These are phyloP conservation scores for Sternarchorhynchus goeldii DNA, from an alignment of 2,797 vertebrate species.

Conservation along the genomic window DNA sequence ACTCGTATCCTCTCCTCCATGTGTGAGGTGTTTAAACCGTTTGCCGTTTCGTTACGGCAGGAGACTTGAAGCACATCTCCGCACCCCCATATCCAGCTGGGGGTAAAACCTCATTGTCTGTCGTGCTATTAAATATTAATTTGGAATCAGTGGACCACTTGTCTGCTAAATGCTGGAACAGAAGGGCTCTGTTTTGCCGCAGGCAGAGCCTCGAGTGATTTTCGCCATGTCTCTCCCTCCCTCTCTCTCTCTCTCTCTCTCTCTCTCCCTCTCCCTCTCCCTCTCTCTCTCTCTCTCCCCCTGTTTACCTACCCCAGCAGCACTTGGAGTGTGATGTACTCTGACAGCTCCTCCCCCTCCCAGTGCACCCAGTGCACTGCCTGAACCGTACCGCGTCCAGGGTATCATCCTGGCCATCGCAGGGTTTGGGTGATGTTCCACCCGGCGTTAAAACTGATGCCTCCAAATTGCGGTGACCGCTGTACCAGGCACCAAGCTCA, in stretches of 20 bases:
- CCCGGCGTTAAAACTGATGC: not conserved
- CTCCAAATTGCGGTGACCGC: conserved; percentile 4
- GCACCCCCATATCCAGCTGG: conserved; percentile 51
- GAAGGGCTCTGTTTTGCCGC: conserved; percentile 69
- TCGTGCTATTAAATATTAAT: conserved; percentile 79
- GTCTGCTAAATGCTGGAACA: conserved; percentile 77
- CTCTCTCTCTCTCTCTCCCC: conserved; percentile 68
- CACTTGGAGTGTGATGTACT: conserved; percentile 61
- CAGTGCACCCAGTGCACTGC: conserved; percentile 25
- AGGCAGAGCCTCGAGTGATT: conserved; percentile 67
- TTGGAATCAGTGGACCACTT: conserved; percentile 76
- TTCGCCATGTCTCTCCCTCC: conserved; percentile 68
- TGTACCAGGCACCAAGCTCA: not conserved
- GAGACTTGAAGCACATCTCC: conserved; percentile 23
- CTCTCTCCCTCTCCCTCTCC: conserved; percentile 67
- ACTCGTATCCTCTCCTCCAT: conserved; percentile 15
- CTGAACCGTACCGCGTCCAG: conserved; percentile 35
- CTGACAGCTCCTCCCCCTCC: conserved; percentile 57
- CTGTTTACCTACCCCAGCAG: conserved; percentile 65
- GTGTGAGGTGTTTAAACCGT: not conserved
- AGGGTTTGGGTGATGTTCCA: conserved; percentile 1
- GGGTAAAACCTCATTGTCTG: conserved; percentile 58
- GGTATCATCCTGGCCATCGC: conserved; percentile 2
- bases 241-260: conserved; percentile 70
- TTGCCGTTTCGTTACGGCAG: not conserved